Evolutionary conservation across 2,113 vertebrate species (phyloP).

Genomic region (Rana temporaria): DNA sequence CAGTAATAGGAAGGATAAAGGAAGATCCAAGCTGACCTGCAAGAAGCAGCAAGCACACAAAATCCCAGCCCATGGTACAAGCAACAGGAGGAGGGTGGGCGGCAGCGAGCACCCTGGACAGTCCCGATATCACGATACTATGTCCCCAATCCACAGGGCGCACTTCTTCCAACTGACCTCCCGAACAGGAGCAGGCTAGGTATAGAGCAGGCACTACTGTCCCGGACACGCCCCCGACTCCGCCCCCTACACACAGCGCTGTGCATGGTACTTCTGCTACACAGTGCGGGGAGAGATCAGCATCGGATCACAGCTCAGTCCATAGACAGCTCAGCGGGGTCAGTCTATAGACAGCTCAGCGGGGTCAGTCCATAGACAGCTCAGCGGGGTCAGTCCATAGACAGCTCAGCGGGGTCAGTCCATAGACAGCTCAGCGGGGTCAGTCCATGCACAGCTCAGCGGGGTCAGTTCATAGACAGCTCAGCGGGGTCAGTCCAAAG

Average conservation of each 20-base stretch:
- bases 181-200: conserved; percentile 9
- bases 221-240: not conserved
- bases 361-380: no score
- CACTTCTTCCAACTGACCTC: conserved; percentile 28
- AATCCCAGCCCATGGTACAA: conserved; percentile 35
- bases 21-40: conserved; percentile 16
- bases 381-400: no score
- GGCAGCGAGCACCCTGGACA: not conserved
- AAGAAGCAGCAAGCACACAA: conserved; percentile 13
- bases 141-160: not conserved
- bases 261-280: not conserved
- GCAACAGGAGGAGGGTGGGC: not conserved
- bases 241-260: not conserved
- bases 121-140: not conserved
- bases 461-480: no score
- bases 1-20: not conserved
- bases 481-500: no score
- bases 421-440: no score
- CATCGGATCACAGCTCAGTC: no score
- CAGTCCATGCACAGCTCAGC: no score
- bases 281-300: no score
- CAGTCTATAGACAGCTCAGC: no score
- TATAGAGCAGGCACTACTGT: not conserved
- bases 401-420: no score
- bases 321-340: no score